Evolutionary conservation across 2,888 invertebrate species (phyloP).

Genomic region (Agrochola litura): DNA sequence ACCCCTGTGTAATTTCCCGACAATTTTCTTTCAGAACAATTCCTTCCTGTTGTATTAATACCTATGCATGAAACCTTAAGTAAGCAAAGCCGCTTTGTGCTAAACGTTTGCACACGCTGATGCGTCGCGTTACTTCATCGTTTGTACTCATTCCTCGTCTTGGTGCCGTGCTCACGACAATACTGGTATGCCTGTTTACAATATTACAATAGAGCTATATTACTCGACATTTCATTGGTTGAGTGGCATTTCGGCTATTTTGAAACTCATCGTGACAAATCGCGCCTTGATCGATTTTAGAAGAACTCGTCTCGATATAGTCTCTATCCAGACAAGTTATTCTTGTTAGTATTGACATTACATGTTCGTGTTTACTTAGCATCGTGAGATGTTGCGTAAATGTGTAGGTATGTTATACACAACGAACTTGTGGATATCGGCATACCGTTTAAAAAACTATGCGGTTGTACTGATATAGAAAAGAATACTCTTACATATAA

Average conservation of each 20-base stretch:
- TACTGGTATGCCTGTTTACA: conserved; percentile 68
- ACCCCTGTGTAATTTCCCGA: conserved; percentile 74
- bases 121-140: conserved; percentile 67
- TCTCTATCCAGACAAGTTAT: conserved; percentile 6
- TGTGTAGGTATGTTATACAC: conserved; percentile 27
- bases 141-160: conserved; percentile 65
- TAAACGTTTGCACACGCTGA: conserved; percentile 47
- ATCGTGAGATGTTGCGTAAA: conserved; percentile 35
- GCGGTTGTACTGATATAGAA: not conserved
- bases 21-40: conserved; percentile 66
- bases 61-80: conserved; percentile 47
- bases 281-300: conserved; percentile 58
- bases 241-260: conserved; percentile 76
- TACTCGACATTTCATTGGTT: conserved; percentile 64
- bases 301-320: conserved; percentile 30
- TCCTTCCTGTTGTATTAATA: conserved; percentile 55
- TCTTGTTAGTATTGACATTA: conserved; percentile 44
- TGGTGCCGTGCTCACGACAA: conserved; percentile 71
- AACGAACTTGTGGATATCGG: conserved; percentile 12
- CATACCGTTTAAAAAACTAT: conserved; percentile 19
- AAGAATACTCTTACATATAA: not conserved
- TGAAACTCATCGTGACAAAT: conserved; percentile 72
- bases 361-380: conserved; percentile 31
- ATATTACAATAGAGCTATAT: conserved; percentile 66
- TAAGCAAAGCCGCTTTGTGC: conserved; percentile 51